phyloP scores from a whole-genome alignment of 1,140 invertebrate species.

The Latrodectus geometricus region DNA sequence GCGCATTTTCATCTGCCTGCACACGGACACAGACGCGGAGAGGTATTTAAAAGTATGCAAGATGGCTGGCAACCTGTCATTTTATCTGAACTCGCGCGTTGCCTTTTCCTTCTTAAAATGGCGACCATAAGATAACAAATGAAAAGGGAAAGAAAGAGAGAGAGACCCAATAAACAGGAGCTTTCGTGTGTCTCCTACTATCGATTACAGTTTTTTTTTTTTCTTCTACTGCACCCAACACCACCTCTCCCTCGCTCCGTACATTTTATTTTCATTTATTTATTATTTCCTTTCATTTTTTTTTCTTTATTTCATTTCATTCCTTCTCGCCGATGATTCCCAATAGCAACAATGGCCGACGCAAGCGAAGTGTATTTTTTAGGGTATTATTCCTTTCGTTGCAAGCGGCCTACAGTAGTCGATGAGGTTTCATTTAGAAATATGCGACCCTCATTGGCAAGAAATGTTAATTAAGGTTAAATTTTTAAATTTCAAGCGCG shows the following conservation, averaged over 20 bases:
- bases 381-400: too few relatives aligned
- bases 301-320: constrained; percentile 34
- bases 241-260: neutral
- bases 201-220: constrained; percentile 57
- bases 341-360: constrained; percentile 38
- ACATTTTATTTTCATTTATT: constrained; percentile 51
- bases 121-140: constrained; percentile 60
- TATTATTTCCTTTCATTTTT: constrained; percentile 2
- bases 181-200: constrained; percentile 45
- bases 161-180: constrained; percentile 57
- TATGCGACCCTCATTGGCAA: too few relatives aligned
- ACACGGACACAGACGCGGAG: neutral
- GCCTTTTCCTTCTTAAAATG: constrained; percentile 55
- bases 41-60: constrained; percentile 46
- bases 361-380: neutral
- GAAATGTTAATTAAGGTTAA: too few relatives aligned
- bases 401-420: too few relatives aligned
- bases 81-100: constrained; percentile 21
- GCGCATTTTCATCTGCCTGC: neutral
- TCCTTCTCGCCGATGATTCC: constrained; percentile 33
- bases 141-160: constrained; percentile 53
- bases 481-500: too few relatives aligned
- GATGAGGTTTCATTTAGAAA: too few relatives aligned
- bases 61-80: constrained; percentile 44
- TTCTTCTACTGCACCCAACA: neutral